Base-by-base conservation (phyloP, 2,888 invertebrate genomes). In the Cremastinae sp. region DNA sequence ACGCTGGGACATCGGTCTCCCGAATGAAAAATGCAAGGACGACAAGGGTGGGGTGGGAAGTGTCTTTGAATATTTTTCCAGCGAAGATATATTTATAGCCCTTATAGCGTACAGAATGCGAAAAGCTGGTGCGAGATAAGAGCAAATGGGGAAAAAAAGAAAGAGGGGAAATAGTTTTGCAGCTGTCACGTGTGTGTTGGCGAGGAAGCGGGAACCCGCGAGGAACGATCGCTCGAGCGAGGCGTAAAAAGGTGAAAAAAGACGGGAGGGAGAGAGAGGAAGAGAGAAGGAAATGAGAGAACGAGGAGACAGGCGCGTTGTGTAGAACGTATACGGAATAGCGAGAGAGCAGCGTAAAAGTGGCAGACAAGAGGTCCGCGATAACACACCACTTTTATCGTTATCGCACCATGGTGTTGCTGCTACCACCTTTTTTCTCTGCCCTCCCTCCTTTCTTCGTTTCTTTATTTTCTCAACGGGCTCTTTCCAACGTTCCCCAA, bases 371-470 rank as follows among this genome's bases (percentile, higher is more conserved):
- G 65, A 71, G 70, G 70, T 45, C 53, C 41, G 75, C 78, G 85
- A 87, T 87, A 85, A 74, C 79, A 75, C 61, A 56, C 56, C 62
- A 71, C 83, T 86, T 28, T 28, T 86, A 85, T 87, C 87, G 85
- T 84, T 87, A 87, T 87, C 87, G 70, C 80, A 12, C 65, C 72
- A 82, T 5, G 28, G 69, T 70, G 58, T 58, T 70, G 65, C 70
- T 54, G 51, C 54, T 34, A 53, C 47, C 49, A 34, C 79, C 79
- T 47, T 70, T 78, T 81, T 80, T 78, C 77, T 74, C 38, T 22
- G 36, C 38, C 36, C 56, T 53, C 61, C 41, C 51, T 66, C 49
- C 53, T 64, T 58, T 54, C 16, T 5, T 20, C n/a, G 14, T 41
- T 53, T 20, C 65, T 20, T 69, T 20, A 20, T 22, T 41, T 53